Base-by-base conservation (phyloP, 2,888 invertebrate genomes). In the Latheticus oryzae region DNA sequence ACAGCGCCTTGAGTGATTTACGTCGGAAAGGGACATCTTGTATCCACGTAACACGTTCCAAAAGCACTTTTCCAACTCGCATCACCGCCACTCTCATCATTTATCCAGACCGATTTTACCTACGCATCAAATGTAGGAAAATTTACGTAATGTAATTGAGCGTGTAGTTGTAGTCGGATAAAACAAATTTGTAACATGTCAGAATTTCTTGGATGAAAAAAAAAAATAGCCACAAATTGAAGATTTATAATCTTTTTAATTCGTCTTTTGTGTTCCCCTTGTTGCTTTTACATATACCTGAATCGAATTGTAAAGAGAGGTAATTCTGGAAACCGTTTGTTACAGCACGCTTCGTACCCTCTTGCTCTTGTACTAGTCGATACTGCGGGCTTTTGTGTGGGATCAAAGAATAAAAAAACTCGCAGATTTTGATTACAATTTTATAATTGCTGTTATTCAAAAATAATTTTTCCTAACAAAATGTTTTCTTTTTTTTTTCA, bases 1-100 rank as follows among this genome's bases (percentile, higher is more conserved):
- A 76, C 76, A 77, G 73, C 75, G 68, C 66, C 68, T 69, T 77
- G 77, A 77, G 77, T 78, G 78, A 78, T 78, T 78, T 78, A 78
- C 76, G 75, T 74, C 73, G 63, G 69, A 67, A 68, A 68, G 67
- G 71, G 68, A 67, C 68, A 64, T 62, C 67, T 67, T 67, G 66
- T 51, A 65, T 58, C 52, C 42, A 52, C 52, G 52, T 52, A 52
- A 52, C 52, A 52, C 52, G 33, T 51, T 51, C 40, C 47, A 19
- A 48, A 24, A 23, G 48, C 45, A 32, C 45, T 45, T 28, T 30
- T 9, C 26, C 35, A 16, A 19, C 23, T 16, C 17, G 7, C 28
- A 28, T n/a, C 45, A 24, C 42, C 42, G 26, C 23, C 37, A n/a
- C 12, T 26, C 38, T 11, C 26, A 38, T 33, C 38, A 23, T 48